Evolutionary conservation across 2,888 invertebrate genomes (phyloP), one percentile per base, ranked within the genome.

Genomic region (Cataglyphis albicans): DNA sequence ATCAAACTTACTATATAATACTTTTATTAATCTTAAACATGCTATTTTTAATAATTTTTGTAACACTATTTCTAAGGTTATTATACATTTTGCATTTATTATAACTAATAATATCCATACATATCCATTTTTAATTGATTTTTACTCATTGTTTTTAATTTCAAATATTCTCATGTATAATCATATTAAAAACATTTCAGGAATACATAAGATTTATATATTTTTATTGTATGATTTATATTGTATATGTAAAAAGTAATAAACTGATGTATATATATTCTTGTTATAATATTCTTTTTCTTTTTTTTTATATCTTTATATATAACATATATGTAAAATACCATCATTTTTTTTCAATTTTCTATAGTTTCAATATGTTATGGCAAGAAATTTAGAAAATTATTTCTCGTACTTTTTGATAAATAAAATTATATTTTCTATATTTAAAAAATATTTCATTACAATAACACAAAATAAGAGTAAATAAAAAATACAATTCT

Each of bases 221-320:
- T 83, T 85, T 89, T 78, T 83, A 84, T 83, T 85, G 72, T 80
- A 89, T 87, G 29, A 35, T 6, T 35, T 35, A 35, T 35, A 35
- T 89, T 86, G 82, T 86, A 86, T 61, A 70, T 35, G 6, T 35
- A 35, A 82, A 83, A 82, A 74, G 83, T 76, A 88, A 90, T 86
- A 90, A 88, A 90, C 63, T 83, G 35, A 35, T 32, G 6, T 1
- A 63, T 55, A 76, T 52, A 52, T 87, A 89, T 74, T 86, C 89
- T 89, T 89, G 81, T 89, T 87, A 89, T 10, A 67, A 44, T 38
- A 9, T 38, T 67, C 32, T 72, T 32, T 35, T 7, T 9, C n/a
- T 72, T 55, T 82, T 61, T 73, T n/a, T 73, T n/a, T 48, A 48
- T 6, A 0, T 0, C 1, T 63, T 38, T 63, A 61, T 61, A 52